A percentile compares a stretch with the other conserved stretches of the same genome.
These are phyloP conservation scores for Archegozetes longisetosus DNA, from an alignment of 1,140 invertebrate species.

Conservation along the genomic window DNA sequence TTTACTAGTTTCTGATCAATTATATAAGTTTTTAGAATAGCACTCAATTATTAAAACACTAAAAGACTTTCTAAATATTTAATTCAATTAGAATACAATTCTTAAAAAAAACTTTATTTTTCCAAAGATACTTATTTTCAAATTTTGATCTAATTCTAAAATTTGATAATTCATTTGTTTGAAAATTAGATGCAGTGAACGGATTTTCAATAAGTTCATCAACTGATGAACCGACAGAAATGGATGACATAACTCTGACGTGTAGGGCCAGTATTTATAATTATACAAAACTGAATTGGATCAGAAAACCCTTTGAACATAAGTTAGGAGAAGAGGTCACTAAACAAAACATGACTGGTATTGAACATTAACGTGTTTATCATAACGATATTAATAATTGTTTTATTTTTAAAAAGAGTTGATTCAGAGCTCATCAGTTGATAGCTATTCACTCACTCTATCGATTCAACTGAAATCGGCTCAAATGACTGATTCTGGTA, in stretches of 20 bases:
- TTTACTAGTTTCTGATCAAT: no score
- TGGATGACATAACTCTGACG: conserved; percentile 15
- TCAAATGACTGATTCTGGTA: conserved; percentile 6
- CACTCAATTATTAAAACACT: no score
- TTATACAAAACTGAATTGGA: conserved; percentile 18
- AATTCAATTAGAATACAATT: no score
- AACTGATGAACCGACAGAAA: conserved; percentile 17
- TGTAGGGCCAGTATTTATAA: conserved; percentile 20
- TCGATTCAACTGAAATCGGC: conserved; percentile 3
- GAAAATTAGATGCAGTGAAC: conserved; percentile 17
- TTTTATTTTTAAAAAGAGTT: background rate
- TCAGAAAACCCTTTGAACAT: background rate
- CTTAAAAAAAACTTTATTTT: no score
- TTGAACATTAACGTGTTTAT: background rate
- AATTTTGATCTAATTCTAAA: background rate
- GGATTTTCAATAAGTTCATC: conserved; percentile 18
- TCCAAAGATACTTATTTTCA: background rate
- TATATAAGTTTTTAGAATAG: no score
- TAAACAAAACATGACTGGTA: background rate
- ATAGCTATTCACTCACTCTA: conserved; percentile 1
- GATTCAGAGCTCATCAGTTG: background rate
- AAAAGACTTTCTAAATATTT: no score
- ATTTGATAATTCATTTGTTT: background rate
- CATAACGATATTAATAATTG: background rate
- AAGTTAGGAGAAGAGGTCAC: background rate